Conservation (phyloP, 2,888 invertebrate species). For the Opisthograptis luteolata region DNA sequence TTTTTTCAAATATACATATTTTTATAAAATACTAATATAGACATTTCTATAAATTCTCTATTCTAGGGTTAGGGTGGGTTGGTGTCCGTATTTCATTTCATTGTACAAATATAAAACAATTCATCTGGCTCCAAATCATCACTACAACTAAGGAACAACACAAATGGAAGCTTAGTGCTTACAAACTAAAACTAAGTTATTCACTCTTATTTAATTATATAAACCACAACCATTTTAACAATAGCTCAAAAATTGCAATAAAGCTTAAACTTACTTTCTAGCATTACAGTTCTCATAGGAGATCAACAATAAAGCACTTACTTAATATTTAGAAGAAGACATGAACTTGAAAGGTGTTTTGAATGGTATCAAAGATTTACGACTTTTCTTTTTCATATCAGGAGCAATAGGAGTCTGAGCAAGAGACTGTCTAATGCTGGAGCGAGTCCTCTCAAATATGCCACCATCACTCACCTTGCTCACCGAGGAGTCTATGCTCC, state of each 20-base stretch:
- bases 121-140: slow-evolving; percentile 29
- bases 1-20: slow-evolving; percentile 29
- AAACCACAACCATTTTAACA: slow-evolving; percentile 35
- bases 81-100: slow-evolving; percentile 74
- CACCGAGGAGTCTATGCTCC: slow-evolving; percentile 58
- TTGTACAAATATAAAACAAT: slow-evolving; percentile 57
- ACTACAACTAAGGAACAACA: slow-evolving; percentile 30
- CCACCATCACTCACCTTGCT: slow-evolving; percentile 55
- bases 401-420: slow-evolving; percentile 60
- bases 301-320: slow-evolving; percentile 6
- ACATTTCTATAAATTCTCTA: slow-evolving; percentile 46
- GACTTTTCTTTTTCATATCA: slow-evolving; percentile 69
- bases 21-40: slow-evolving; percentile 26
- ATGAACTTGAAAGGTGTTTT: slow-evolving; percentile 81
- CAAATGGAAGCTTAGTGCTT: slow-evolving; percentile 35
- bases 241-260: slow-evolving; percentile 14
- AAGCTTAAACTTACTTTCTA: neutral
- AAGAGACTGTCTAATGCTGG: slow-evolving; percentile 52
- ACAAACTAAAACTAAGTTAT: slow-evolving; percentile 18
- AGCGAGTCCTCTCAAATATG: slow-evolving; percentile 54
- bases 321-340: slow-evolving; percentile 60
- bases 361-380: slow-evolving; percentile 72
- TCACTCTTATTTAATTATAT: slow-evolving; percentile 1
- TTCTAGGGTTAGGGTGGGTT: slow-evolving; percentile 77
- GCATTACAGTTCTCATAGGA: slow-evolving; percentile 2